Evolutionary conservation across 2,113 vertebrate genomes (phyloP), one percentile per base, ranked within the genome.

Genomic region (Menidia beryllina): DNA sequence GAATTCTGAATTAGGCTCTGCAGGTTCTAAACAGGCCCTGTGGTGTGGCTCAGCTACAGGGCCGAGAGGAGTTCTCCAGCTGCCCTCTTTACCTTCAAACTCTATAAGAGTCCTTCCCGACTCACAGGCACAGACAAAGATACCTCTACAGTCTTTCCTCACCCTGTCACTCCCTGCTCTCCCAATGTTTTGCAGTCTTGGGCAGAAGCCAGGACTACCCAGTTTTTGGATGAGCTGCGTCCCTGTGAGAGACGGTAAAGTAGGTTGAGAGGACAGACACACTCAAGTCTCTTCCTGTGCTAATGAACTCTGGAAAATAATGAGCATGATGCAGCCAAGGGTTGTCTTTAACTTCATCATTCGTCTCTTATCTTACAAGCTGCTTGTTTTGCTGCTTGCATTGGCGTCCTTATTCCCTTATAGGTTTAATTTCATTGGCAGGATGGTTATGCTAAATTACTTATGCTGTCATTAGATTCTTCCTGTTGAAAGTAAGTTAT

Each of bases 171-270:
- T 51, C 61, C 50, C 51, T 45, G 54, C 51, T 78, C 56, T 47
- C 54, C 63, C 27, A 69, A 66, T 55, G 76, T 51, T 80, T 50
- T 77, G 69, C 60, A 27, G 72, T 57, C 10, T 66, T 88, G 82
- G 77, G 79, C 30, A 17, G 60, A 47, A 27, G 79, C 84, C 87
- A 85, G 54, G 55, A 54, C 71, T 20, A 15, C 10, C 13, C 65
- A 62, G 56, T 65, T 68, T 85, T 86, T 79, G 71, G 79, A 83
- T 67, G 77, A 89, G 83, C 25, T 9, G 34, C 43, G 53, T 43
- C 88, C 77, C 84, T 75, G 71, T 65, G 85, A 85, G 86, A 84
- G 67, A 47, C 52, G 34, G 58, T 65, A 82, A 89, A 85, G 83
- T 77, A 76, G 87, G 73, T 81, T 83, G 82, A 69, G 74, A 73